Evolutionary conservation across 2,113 vertebrate species (phyloP), one percentile per base, ranked within the genome.

Genomic region (Podarcis raffonei): DNA sequence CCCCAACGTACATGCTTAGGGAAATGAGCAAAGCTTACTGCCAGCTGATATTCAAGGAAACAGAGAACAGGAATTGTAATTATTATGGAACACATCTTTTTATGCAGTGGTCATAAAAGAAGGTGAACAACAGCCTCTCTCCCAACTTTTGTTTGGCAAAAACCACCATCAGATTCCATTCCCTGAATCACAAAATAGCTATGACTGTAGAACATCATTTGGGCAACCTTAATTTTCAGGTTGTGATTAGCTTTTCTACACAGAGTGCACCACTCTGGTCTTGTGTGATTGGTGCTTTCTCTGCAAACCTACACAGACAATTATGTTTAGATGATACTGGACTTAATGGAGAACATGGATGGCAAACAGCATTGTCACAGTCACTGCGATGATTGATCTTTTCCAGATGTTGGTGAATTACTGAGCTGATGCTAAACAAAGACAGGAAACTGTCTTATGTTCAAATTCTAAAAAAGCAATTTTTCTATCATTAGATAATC

Each of bases 1-100:
- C 59, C 59, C 59, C 59, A 62, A 25, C 91, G 92, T 94, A 93
- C 71, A 93, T 93, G 81, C 93, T 95, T 92, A 95, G 92, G 93
- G 87, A 95, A 91, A 92, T 84, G 92, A 95, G 90, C 90, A 94
- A 92, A 83, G 42, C 86, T 86, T 93, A 91, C 94, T 94, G 90
- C 87, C 85, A 3, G 68, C 90, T 87, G 80, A 91, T 92, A 94
- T 57, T 94, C 88, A 91, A 86, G 66, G 92, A 89, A 96, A 89
- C 48, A 85, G 82, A 87, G 89, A 93, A 93, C 59, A 81, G 81
- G 91, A 95, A 91, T 57, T 81, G 74, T 88, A 75, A 91, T 94
- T 59, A 2, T 94, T 94, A 81, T 90, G 75, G 90, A 96, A 84
- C 83, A 94, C 7, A 65, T 37, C 42, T 95, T 94, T 95, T 93